Evolutionary conservation across 2,113 vertebrate species (phyloP).

Genomic region (Hiodon alosoides): DNA sequence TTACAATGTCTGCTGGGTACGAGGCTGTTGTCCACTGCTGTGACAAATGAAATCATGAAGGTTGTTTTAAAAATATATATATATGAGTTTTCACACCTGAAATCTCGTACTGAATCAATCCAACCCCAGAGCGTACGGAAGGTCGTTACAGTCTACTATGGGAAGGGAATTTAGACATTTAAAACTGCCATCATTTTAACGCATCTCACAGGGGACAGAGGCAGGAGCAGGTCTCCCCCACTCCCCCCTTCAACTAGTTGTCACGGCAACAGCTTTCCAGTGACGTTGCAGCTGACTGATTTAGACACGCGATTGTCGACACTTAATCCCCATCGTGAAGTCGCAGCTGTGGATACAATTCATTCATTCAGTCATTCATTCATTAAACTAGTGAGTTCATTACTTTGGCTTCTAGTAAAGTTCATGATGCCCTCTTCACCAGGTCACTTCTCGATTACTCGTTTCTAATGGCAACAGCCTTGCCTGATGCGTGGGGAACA

Average conservation of each 20-base stretch:
- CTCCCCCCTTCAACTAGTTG: slow-evolving; percentile 46
- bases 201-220: slow-evolving; percentile 46
- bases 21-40: slow-evolving; percentile 26
- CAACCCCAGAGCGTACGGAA: slow-evolving; percentile 44
- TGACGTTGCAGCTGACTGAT: slow-evolving; percentile 44
- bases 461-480: neutral
- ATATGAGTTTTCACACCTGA: slow-evolving; percentile 17
- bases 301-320: slow-evolving; percentile 45
- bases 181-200: slow-evolving; percentile 50
- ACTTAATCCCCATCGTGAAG: slow-evolving; percentile 37
- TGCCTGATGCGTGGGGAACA: neutral
- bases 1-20: neutral
- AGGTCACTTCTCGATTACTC: neutral
- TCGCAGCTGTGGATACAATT: slow-evolving; percentile 16
- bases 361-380: neutral
- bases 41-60: slow-evolving; percentile 38
- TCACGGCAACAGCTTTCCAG: slow-evolving; percentile 55
- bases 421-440: neutral
- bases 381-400: neutral
- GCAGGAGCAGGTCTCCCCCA: slow-evolving; percentile 42
- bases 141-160: slow-evolving; percentile 31
- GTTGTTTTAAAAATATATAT: slow-evolving; percentile 34
- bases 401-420: neutral
- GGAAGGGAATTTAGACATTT: slow-evolving; percentile 22
- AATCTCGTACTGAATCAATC: slow-evolving; percentile 41